Percentiles rank a stretch among this genome's conserved stretches.
Evolutionary conservation across 2,113 vertebrate species (phyloP).

Genomic region (Leucoraja erinaceus): DNA sequence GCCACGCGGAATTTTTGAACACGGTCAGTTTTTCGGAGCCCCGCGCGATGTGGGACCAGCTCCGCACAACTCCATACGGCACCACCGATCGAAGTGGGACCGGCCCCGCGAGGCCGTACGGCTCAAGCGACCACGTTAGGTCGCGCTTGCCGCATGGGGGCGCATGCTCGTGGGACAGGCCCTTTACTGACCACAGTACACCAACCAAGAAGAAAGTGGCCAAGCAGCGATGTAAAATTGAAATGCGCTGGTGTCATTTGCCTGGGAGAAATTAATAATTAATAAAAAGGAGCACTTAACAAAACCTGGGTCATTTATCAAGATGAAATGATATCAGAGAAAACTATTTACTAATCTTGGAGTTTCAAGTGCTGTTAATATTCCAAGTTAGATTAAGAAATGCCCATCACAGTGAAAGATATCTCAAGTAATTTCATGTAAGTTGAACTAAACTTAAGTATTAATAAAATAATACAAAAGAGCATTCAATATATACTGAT

Average conservation of each 20-base stretch:
- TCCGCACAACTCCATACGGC: too few relatives aligned
- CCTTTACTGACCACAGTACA: neutral
- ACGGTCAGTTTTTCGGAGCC: too few relatives aligned
- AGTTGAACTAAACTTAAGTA: slow-evolving; percentile 21
- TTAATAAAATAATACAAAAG: slow-evolving; percentile 31
- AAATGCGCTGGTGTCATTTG: neutral
- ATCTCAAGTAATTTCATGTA: neutral
- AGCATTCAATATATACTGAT: neutral
- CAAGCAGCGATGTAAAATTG: neutral
- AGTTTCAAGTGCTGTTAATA: neutral
- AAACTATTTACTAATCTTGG: neutral
- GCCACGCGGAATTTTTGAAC: too few relatives aligned
- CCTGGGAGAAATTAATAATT: neutral
- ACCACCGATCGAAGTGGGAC: too few relatives aligned
- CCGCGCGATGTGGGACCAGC: too few relatives aligned
- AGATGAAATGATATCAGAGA: slow-evolving; percentile 10
- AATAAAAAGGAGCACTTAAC: neutral
- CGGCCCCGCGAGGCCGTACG: too few relatives aligned
- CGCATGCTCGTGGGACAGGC: too few relatives aligned
- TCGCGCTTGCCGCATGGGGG: too few relatives aligned
- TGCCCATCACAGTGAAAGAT: slow-evolving; percentile 1
- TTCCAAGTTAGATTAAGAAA: neutral
- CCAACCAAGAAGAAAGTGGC: neutral
- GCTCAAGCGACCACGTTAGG: too few relatives aligned
- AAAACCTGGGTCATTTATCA: neutral